A percentile compares a stretch with the other conserved stretches of the same genome.
These are phyloP conservation scores for Pogoniulus pusillus DNA, from an alignment of 2,797 vertebrate species.

Conservation along the genomic window DNA sequence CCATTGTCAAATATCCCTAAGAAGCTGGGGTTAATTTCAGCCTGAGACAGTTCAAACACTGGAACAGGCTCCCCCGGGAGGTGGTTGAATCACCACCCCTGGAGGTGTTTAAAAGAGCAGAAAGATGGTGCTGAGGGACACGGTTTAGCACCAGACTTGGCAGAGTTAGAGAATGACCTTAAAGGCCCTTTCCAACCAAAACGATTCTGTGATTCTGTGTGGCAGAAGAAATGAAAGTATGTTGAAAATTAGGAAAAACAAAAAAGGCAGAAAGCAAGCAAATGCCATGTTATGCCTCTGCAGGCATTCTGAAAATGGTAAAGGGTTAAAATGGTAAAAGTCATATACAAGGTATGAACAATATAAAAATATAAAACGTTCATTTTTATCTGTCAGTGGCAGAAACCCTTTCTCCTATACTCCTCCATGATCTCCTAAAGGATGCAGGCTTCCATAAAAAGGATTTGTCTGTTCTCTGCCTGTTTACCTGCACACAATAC, in stretches of 20 bases:
- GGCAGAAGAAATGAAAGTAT: neutral
- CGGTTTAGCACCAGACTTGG: no score
- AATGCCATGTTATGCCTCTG: neutral
- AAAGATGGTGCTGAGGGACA: no score
- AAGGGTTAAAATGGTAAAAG: constrained; percentile 4
- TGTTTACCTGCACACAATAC: neutral
- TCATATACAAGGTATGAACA: neutral
- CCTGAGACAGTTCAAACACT: neutral
- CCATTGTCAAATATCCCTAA: neutral
- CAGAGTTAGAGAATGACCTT: no score
- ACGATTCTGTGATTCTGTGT: no score
- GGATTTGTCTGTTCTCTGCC: neutral
- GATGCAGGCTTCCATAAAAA: neutral
- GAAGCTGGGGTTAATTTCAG: constrained; percentile 3
- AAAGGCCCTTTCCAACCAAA: no score
- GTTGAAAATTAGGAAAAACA: neutral
- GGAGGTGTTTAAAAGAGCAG: no score
- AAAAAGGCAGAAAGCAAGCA: neutral
- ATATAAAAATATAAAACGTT: neutral
- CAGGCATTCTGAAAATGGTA: neutral
- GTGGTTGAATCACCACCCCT: no score
- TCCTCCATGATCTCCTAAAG: neutral
- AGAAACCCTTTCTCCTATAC: neutral
- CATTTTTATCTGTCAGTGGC: neutral
- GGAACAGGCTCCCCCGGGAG: no score